Percentiles rank a stretch among this genome's conserved stretches.
phyloP scores from a whole-genome alignment of 2,113 vertebrate genomes.

The Pimephales promelas region DNA sequence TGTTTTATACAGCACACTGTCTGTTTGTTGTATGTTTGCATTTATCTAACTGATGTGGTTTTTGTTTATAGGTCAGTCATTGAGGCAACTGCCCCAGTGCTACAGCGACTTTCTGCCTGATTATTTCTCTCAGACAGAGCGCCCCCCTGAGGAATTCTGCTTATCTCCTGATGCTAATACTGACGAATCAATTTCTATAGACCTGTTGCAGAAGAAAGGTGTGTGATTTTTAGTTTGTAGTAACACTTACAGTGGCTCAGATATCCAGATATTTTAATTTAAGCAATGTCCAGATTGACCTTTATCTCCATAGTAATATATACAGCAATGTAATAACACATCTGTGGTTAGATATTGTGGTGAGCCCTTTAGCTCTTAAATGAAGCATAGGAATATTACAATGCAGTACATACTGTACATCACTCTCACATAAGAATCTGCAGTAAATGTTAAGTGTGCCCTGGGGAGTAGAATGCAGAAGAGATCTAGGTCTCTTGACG shows the following conservation, averaged over 20 bases:
- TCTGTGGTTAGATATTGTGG: not conserved
- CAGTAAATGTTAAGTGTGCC: not conserved
- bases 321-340: not conserved
- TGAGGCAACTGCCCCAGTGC: slow-evolving; percentile 79
- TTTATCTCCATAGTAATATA: not conserved
- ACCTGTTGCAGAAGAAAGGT: slow-evolving; percentile 91
- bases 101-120: slow-evolving; percentile 90
- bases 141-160: slow-evolving; percentile 94
- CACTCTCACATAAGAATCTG: not conserved
- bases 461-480: not conserved
- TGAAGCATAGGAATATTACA: not conserved
- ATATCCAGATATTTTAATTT: not conserved
- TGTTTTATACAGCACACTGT: slow-evolving; percentile 4
- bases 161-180: slow-evolving; percentile 89
- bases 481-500: not conserved
- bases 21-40: slow-evolving; percentile 23
- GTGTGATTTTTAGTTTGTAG: slow-evolving; percentile 14
- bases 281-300: not conserved
- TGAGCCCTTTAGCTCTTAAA: slow-evolving; percentile 2
- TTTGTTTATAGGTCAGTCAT: slow-evolving; percentile 69
- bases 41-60: slow-evolving; percentile 34
- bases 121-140: slow-evolving; percentile 92
- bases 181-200: slow-evolving; percentile 85
- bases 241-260: not conserved
- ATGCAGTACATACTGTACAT: not conserved